Evolutionary conservation across 2,888 invertebrate species (phyloP).

Genomic region (Chloroclysta siterata): DNA sequence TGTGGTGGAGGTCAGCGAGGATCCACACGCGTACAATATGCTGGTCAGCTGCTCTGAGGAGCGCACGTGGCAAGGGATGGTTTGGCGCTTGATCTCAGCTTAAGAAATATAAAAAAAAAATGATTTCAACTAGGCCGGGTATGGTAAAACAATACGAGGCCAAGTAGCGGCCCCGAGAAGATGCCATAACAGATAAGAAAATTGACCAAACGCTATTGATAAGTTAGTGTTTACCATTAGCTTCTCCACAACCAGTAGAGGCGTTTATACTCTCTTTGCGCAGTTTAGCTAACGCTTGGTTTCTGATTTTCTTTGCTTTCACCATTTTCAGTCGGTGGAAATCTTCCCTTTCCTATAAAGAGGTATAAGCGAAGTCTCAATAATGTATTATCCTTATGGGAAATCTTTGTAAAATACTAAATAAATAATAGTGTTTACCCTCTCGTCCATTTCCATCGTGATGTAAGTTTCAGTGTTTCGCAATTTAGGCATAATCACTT

Average conservation of each 20-base stretch:
- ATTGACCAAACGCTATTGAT: too few species aligned
- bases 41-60: constrained; percentile 56
- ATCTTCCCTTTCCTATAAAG: constrained; percentile 76
- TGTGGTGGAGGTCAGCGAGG: constrained; percentile 50
- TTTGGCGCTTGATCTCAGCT: constrained; percentile 11
- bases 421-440: constrained; percentile 55
- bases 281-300: constrained; percentile 47
- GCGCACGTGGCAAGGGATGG: constrained; percentile 42
- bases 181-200: too few species aligned
- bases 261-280: constrained; percentile 31
- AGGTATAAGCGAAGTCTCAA: not conserved
- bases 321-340: constrained; percentile 80
- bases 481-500: constrained; percentile 77
- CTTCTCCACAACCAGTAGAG: constrained; percentile 41
- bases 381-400: not conserved
- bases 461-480: constrained; percentile 76
- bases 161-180: too few species aligned
- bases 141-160: too few species aligned
- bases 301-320: constrained; percentile 73
- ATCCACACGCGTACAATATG: constrained; percentile 50
- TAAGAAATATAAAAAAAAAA: constrained; percentile 18
- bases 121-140: too few species aligned
- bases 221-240: constrained; percentile 32
- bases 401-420: not conserved
- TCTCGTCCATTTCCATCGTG: constrained; percentile 76